Evolutionary conservation across 1,140 invertebrate species (phyloP).

Genomic region (Drosophila bipectinata): DNA sequence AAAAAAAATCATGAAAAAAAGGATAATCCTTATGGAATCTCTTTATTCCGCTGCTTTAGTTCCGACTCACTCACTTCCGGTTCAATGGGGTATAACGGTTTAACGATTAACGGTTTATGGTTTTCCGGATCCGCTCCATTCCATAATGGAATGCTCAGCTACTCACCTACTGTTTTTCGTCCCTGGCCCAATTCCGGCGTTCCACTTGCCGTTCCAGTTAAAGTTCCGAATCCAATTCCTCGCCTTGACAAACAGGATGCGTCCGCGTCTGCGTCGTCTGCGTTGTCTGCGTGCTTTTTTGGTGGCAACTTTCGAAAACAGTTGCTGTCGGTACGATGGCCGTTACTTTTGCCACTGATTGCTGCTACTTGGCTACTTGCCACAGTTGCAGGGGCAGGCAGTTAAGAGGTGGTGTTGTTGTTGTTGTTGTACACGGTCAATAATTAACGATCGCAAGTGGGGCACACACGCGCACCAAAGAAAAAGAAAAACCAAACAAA

Average conservation of each 20-base stretch:
- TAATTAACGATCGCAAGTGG: constrained; percentile 51
- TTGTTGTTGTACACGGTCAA: constrained; percentile 39
- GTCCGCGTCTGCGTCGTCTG: constrained; percentile 20
- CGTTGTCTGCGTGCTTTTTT: not conserved
- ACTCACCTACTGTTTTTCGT: constrained; percentile 49
- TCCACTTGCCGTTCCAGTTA: constrained; percentile 34
- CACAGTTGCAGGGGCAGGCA: constrained; percentile 7
- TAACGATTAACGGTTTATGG: not conserved
- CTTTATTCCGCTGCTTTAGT: not conserved
- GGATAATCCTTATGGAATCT: not conserved
- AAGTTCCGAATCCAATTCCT: constrained; percentile 53
- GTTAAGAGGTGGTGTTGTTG: not conserved
- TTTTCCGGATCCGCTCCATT: not conserved
- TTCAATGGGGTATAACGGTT: constrained; percentile 2
- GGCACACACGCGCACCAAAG: constrained; percentile 31
- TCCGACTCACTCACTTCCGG: not conserved
- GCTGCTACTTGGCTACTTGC: constrained; percentile 5
- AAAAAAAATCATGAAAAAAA: not conserved
- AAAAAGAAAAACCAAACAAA: constrained; percentile 32
- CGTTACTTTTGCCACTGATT: constrained; percentile 22
- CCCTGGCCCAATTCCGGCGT: constrained; percentile 39
- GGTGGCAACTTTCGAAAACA: constrained; percentile 73
- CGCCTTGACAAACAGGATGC: constrained; percentile 70
- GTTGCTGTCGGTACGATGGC: constrained; percentile 44
- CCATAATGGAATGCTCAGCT: not conserved